These are phyloP conservation scores for Turnix velox DNA, from an alignment of 2,113 vertebrate genomes.

Conservation along the genomic window DNA sequence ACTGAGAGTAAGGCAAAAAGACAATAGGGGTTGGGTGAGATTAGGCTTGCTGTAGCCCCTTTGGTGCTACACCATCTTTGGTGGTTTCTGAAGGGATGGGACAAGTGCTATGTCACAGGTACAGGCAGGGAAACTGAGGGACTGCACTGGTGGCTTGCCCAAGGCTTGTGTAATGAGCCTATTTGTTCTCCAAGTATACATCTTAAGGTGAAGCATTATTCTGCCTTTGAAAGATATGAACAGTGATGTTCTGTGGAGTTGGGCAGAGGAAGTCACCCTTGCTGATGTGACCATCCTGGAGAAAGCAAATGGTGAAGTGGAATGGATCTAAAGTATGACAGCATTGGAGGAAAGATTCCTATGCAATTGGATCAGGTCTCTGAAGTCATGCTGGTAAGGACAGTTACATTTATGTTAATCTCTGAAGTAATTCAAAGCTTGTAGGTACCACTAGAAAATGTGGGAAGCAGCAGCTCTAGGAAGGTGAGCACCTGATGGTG, in stretches of 20 bases:
- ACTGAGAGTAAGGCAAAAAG: background rate
- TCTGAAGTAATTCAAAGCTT: background rate
- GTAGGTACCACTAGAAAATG: background rate
- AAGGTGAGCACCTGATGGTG: background rate
- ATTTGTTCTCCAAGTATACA: background rate
- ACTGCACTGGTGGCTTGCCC: background rate
- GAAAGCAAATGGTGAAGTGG: background rate
- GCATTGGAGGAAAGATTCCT: background rate
- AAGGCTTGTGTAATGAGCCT: accelerated
- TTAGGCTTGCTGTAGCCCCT: background rate
- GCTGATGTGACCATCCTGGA: background rate
- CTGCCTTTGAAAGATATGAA: background rate
- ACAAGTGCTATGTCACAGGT: background rate
- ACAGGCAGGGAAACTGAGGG: background rate
- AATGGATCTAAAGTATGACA: background rate
- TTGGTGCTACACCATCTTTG: background rate
- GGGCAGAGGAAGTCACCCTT: background rate
- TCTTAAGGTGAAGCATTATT: background rate
- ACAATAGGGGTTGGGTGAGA: background rate
- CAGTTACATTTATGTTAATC: background rate
- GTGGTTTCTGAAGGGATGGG: background rate
- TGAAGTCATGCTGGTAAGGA: background rate
- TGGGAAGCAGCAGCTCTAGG: background rate
- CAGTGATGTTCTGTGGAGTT: accelerated
- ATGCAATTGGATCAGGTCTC: accelerated